Evolutionary conservation across 1,140 invertebrate genomes (phyloP), one percentile per base, ranked within the genome.

Genomic region (Phenacoccus solenopsis): DNA sequence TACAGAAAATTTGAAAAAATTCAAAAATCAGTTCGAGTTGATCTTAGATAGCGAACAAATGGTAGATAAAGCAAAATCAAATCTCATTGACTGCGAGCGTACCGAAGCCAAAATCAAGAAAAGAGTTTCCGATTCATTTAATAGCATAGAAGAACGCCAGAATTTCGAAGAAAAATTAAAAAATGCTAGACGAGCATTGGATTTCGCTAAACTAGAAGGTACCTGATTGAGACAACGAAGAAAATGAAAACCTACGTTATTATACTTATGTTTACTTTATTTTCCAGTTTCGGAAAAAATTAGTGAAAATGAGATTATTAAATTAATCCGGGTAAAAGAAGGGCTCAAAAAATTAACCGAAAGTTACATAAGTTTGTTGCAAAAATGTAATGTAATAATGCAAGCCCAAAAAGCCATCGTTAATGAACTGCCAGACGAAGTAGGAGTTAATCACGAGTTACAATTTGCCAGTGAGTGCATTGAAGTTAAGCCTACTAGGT

Each of bases 231-330:
- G 20, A 38, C 22, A 49, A 22, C 22, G 38, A 30, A 27, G 20
- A 22, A 68, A 30, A 28, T 61, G 27, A 13, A 71, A 27, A 69
- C 68, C 61, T 68, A 16, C 71, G 25, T 68, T 1, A 10, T 3
- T 22, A 16, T 5, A 32, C 30, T 24, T 16, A 16, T 59, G 24
- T 28, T 24, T n/a, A 56, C n/a, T 35, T 35, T 35, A 9, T 68
- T 64, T 30, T 30, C 70, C 75, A 84, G 83, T 83, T 70, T 77
- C 78, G 59, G 81, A 83, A 69, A 76, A 79, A 67, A 73, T 80
- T 16, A 75, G 78, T 64, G 82, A 84, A 73, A 83, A 83, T 75
- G 83, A 84, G 78, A 79, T 79, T n/a, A 77, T 82, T 0, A 84
- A 84, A 74, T 74, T 84, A 71, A 82, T 83, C 10, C 73, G 82